Evolutionary conservation across 2,888 invertebrate species (phyloP), one percentile per base, ranked within the genome.

Genomic region (Dicycla oo): DNA sequence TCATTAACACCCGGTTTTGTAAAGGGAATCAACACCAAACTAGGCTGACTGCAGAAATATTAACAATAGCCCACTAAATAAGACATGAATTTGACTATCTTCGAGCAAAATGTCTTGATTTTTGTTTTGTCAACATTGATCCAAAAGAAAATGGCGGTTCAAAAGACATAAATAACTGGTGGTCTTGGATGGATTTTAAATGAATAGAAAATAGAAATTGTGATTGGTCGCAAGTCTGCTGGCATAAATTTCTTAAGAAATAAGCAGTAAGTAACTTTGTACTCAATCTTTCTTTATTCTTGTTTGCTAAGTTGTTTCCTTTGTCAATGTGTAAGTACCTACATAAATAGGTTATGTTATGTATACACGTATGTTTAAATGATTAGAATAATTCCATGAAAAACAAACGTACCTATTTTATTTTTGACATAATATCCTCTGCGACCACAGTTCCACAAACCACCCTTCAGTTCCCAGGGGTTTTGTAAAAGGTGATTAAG

Each of bases 401-500:
- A 49, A n/a, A n/a, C 11, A n/a, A 49, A 2, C 5, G 18, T 1
- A 10, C 11, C 4, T 10, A 58, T 45, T 63, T 73, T 15, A 63
- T 34, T 20, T 38, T 61, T 57, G 56, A 23, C 34, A 58, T 13
- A 51, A 26, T n/a, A 26, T 68, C 26, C 40, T 72, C n/a, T 15
- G 15, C n/a, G 30, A 60, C 47, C 58, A 54, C 49, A 78, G 38
- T n/a, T 26, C n/a, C 38, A 69, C 26, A 65, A 53, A 61, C 49
- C 73, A 63, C 72, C 81, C 58, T 68, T 43, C 45, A 69, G 47
- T 69, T 82, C 78, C 62, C 73, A 72, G 63, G 56, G 84, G 56
- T 62, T 54, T 70, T 49, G 77, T 75, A 71, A 78, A 72, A 78
- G 71, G 77, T 70, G 74, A 82, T 83, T 80, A 83, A 69, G 62